These are phyloP conservation scores for Otis tarda DNA, from an alignment of 2,113 vertebrate species.

Conservation along the genomic window DNA sequence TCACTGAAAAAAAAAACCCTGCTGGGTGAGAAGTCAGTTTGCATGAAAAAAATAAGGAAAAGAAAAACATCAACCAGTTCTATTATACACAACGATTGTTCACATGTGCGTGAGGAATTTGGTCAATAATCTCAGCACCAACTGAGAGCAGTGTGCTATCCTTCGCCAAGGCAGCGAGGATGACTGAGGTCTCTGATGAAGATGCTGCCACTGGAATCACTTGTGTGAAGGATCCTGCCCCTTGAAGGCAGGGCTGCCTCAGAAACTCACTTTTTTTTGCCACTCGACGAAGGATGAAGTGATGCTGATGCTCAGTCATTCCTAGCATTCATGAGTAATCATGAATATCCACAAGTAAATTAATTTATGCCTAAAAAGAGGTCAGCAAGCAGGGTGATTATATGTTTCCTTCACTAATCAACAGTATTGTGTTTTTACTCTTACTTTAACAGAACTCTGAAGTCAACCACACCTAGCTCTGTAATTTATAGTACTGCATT, in stretches of 20 bases:
- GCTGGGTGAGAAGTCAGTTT: neutral
- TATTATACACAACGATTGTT: neutral
- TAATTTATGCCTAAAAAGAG: neutral
- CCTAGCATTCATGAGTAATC: neutral
- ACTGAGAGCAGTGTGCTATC: neutral
- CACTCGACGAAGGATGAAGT: rapidly evolving
- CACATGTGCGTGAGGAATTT: neutral
- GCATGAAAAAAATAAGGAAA: neutral
- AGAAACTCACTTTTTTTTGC: neutral
- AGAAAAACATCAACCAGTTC: neutral
- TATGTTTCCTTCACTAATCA: neutral
- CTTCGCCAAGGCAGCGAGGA: neutral
- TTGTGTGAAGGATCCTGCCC: neutral
- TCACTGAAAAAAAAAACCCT: neutral
- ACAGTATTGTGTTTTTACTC: neutral
- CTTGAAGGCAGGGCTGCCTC: neutral
- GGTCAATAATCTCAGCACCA: neutral
- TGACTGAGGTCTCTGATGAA: neutral
- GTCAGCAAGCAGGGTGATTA: neutral
- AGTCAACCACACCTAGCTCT: neutral
- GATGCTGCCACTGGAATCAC: neutral
- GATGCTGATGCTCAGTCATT: neutral
- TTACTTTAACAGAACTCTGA: neutral
- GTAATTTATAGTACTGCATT: neutral
- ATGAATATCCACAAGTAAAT: neutral